phyloP scores from a whole-genome alignment of 1,140 invertebrate species.

The Littorina saxatilis region DNA sequence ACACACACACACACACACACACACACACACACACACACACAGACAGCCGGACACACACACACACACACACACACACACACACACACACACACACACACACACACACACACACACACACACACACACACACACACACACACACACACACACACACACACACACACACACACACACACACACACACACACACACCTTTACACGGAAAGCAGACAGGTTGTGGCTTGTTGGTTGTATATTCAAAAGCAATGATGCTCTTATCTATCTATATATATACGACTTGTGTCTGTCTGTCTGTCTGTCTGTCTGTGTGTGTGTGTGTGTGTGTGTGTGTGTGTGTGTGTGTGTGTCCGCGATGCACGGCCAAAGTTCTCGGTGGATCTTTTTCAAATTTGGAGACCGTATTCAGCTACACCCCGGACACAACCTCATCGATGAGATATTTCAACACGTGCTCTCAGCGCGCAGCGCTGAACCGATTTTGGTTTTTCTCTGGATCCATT shows the following conservation, averaged over 20 bases:
- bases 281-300: not conserved
- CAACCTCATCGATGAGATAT: too few species aligned
- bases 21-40: constrained; percentile 26
- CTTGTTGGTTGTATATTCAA: too few species aligned
- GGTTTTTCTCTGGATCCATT: too few species aligned
- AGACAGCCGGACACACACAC: too few species aligned
- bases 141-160: constrained; percentile 19
- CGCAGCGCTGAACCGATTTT: too few species aligned
- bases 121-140: constrained; percentile 29
- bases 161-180: not conserved
- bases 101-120: not conserved
- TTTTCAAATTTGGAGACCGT: too few species aligned
- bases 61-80: constrained; percentile 25
- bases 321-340: not conserved
- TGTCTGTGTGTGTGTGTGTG: not conserved
- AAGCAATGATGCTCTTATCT: too few species aligned
- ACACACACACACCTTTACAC: not conserved
- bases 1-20: constrained; percentile 13
- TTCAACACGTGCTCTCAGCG: too few species aligned
- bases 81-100: not conserved
- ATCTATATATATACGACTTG: not conserved
- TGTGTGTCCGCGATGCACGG: not conserved
- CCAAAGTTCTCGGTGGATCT: too few species aligned
- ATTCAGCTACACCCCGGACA: too few species aligned
- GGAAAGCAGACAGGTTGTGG: too few species aligned